These are phyloP conservation scores for Cebidichthys violaceus DNA, from an alignment of 2,113 vertebrate species.

Conservation along the genomic window DNA sequence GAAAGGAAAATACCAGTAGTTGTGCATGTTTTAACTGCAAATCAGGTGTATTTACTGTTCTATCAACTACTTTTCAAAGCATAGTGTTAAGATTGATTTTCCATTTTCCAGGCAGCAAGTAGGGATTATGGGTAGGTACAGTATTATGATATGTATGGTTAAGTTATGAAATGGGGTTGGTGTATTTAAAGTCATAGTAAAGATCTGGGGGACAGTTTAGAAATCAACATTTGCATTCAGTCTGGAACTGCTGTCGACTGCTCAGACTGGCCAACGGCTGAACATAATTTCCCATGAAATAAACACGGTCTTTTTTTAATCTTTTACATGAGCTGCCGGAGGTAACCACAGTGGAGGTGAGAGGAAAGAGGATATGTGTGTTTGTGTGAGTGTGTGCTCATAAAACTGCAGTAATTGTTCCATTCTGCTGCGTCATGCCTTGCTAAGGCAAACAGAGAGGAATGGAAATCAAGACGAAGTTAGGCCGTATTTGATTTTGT, in stretches of 20 bases:
- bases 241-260: slow-evolving; percentile 6
- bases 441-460: slow-evolving; percentile 37
- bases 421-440: slow-evolving; percentile 45
- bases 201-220: neutral
- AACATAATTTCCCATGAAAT: slow-evolving; percentile 4
- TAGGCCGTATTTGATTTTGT: slow-evolving; percentile 31
- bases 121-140: neutral
- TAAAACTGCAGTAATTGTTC: slow-evolving; percentile 13
- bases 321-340: slow-evolving; percentile 15
- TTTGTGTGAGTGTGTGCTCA: neutral
- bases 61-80: neutral
- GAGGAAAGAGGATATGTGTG: neutral
- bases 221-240: neutral
- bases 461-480: slow-evolving; percentile 49
- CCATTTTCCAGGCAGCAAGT: neutral
- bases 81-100: neutral
- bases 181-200: neutral
- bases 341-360: neutral
- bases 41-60: neutral
- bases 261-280: neutral
- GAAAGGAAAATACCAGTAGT: neutral
- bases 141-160: neutral
- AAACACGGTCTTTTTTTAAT: slow-evolving; percentile 31
- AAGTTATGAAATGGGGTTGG: neutral
- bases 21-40: neutral